Base-by-base conservation (phyloP, 2,888 invertebrate genomes). In the Sepioteuthis lessoniana region DNA sequence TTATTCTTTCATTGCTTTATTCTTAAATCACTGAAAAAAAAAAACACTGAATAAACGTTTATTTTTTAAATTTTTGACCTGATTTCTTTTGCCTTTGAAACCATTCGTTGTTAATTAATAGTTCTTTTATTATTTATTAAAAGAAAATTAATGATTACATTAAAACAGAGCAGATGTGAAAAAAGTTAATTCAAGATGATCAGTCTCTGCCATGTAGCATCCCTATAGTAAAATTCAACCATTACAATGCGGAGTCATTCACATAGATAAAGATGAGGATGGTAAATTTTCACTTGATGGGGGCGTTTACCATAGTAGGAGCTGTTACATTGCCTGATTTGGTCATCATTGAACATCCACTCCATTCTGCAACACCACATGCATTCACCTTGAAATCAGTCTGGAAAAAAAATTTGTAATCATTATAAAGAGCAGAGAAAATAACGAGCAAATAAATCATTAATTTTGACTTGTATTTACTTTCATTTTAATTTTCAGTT, bases 331-430 rank as follows among this genome's bases (percentile, higher is more conserved):
- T 98, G 95, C 98, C 98, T 50, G 98, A 98, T 94, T 98, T 97
- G 94, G 98, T 98, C 94, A 98, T 97, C 95, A 99, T 97, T 96
- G 98, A 98, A 97, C 98, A 98, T 46, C 98, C 98, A 97, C 98
- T 98, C 99, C 99, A 99, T 94, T 98, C 98, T 93, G 98, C 99
- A 95, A 98, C 97, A 94, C 98, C 98, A 93, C 98, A 98, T 5
- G 97, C 96, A 38, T 97, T 97, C 19, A 97, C 97, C 95, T 96
- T 95, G 94, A 97, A 95, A 95, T 97, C 97, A 95, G 96, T 96
- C 97, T 97, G 96, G 50, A 93, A 92, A 94, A 93, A 94, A 94
- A 93, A 60, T 94, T 60, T 93, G 47, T 94, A 93, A 93, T 5
- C 5, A 28, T 25, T 21, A 19, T 2, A n/a, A n/a, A 25, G 38